These are phyloP conservation scores for Ceraclea dissimilis DNA, from an alignment of 2,888 invertebrate species.

Conservation along the genomic window DNA sequence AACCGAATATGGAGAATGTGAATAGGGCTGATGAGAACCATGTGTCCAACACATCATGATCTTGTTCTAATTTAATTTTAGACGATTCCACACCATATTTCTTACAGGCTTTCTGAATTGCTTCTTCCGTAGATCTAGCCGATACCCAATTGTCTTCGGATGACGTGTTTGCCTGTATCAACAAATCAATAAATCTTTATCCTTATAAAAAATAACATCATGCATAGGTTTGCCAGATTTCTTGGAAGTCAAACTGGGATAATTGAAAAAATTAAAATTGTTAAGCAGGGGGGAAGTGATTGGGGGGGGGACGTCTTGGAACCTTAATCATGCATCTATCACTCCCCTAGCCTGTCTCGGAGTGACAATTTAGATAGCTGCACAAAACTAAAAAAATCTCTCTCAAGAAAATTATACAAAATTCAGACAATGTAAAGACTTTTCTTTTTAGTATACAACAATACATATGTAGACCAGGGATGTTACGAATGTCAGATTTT, in stretches of 20 bases:
- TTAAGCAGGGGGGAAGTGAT: no score
- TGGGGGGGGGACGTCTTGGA: no score
- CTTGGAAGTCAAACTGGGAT: no score
- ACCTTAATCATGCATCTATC: no score
- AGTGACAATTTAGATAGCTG: no score
- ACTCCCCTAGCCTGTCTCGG: no score
- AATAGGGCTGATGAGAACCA: slow-evolving; percentile 98
- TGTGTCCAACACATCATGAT: slow-evolving; percentile 96
- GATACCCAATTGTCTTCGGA: slow-evolving; percentile 71
- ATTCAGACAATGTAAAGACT: background rate
- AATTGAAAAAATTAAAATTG: no score
- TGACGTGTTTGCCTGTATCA: slow-evolving; percentile 6
- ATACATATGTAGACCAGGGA: background rate
- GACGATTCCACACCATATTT: slow-evolving; percentile 54
- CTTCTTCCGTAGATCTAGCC: slow-evolving; percentile 66
- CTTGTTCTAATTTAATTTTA: slow-evolving; percentile 57
- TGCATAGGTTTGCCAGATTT: no score
- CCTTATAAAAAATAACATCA: no score
- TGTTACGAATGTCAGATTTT: no score
- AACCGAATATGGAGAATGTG: slow-evolving; percentile 94
- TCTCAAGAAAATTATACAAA: background rate
- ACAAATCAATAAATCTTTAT: no score
- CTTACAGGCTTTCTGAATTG: slow-evolving; percentile 66
- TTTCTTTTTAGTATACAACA: background rate
- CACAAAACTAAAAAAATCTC: no score